These are phyloP conservation scores for Aquatica leii DNA, from an alignment of 2,888 invertebrate species.

Conservation along the genomic window DNA sequence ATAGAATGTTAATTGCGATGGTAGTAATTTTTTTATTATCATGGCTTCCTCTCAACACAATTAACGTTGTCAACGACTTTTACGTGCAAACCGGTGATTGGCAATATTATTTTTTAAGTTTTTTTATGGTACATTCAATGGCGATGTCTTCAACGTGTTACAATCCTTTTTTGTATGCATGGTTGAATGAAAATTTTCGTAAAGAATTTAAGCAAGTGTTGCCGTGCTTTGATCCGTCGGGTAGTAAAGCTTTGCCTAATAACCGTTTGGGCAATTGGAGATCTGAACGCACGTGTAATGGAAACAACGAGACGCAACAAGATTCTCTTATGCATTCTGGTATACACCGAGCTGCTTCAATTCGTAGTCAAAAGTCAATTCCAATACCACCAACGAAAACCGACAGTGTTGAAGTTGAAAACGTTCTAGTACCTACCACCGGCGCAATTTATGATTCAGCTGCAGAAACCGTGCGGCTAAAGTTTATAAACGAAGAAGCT, in stretches of 20 bases:
- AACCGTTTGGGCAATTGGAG: conserved; percentile 65
- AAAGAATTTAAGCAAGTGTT: conserved; percentile 86
- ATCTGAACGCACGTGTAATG: conserved; percentile 78
- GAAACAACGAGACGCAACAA: conserved; percentile 77
- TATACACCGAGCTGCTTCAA: conserved; percentile 66
- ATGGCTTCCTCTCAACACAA: conserved; percentile 91
- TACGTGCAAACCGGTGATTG: conserved; percentile 76
- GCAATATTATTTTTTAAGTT: conserved; percentile 86
- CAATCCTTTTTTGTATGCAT: conserved; percentile 94
- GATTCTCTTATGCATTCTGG: conserved; percentile 59
- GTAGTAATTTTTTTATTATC: conserved; percentile 95
- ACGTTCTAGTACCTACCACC: conserved; percentile 61
- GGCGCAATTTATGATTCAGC: conserved; percentile 58
- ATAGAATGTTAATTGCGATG: conserved; percentile 98
- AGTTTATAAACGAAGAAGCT: conserved; percentile 59
- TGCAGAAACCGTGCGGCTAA: conserved; percentile 59
- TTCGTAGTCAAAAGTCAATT: conserved; percentile 55
- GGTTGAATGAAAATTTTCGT: conserved; percentile 94
- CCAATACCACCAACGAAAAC: conserved; percentile 58
- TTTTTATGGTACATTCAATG: conserved; percentile 87
- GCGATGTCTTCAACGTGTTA: conserved; percentile 96
- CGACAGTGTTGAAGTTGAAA: conserved; percentile 67
- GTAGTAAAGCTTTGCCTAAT: conserved; percentile 52
- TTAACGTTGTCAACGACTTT: conserved; percentile 87
- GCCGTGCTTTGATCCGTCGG: conserved; percentile 65